Evolutionary conservation across 1,140 invertebrate genomes (phyloP), one percentile per base, ranked within the genome.

Genomic region (Aphidius gifuensis): DNA sequence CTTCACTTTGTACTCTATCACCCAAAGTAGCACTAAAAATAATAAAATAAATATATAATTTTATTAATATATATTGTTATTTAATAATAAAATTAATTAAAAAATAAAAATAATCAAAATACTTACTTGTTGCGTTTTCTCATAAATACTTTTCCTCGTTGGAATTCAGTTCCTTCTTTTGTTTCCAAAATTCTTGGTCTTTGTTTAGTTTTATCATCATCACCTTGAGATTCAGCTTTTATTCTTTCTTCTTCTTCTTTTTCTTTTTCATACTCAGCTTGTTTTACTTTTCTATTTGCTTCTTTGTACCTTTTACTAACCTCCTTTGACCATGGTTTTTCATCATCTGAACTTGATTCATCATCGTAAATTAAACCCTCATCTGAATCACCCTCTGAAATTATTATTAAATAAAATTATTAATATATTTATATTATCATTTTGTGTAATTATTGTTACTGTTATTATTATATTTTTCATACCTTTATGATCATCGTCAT

Each of bases 311-410:
- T 86, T 70, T 89, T 88, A 70, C 91, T 90, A 40, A 93, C 84
- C 83, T 94, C 91, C 69, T 89, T 87, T 0, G 86, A 83, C 87
- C 89, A 93, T 32, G 85, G 82, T 66, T 86, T 85, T 42, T 93
- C 90, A 78, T 94, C 92, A 68, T 93, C 92, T 0, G 90, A 74
- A 60, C 73, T 74, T 32, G 23, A 32, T 2, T 32, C 23, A 53
- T 69, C 72, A 45, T 78, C 76, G 9, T 58, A 42, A 5, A 76
- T 72, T 39, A 75, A 74, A 61, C 79, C 77, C 59, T 78, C 74
- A 6, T 70, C 70, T 11, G 67, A 71, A 60, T 61, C 63, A 57
- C 61, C 48, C 64, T 64, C 6, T 63, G 49, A 48, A 56, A 5
- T 58, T n/a, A 63, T 49, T 60, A 49, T 54, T 21, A 57, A 9